Base-by-base conservation (phyloP, 2,888 invertebrate species). In the Trissonchulus sp. region DNA sequence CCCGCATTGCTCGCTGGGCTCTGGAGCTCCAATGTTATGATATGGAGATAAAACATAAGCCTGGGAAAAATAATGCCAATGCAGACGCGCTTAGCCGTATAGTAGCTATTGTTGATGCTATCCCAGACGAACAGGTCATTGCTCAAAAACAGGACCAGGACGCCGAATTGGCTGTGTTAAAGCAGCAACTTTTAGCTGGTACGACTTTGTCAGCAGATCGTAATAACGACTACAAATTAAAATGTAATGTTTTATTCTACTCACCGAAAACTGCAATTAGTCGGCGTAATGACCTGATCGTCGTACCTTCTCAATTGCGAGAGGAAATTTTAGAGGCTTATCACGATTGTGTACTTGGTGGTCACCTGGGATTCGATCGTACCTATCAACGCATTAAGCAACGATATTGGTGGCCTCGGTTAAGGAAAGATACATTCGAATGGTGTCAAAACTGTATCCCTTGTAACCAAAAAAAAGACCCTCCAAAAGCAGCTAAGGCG, bases 301-400 rank as follows among this genome's bases (percentile, higher is more conserved):
- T 73, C n/a, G 74, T 74, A 1, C 75, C 75, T n/a, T 1, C 8
- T 3, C 2, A 2, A 3, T 23, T 74, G 33, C 2, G 8, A 18
- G 2, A n/a, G 23, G 3, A 23, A 38, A 3, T 74, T 2, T n/a
- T 74, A 3, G 30, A 38, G 23, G 74, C 31, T 2, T 63, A 63
- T 74, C 76, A 79, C 62, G 75, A 74, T 34, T n/a, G 23, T 1
- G 72, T 74, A 33, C 74, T 74, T 18, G 74, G 75, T 28, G 80
- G 78, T 30, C 80, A 81, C 63, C 63, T 78, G 8, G 79, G 80
- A 0, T 23, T 68, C 3, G 74, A 77, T 0, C 79, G 78, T 35
- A 79, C 77, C 8, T 63, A 75, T 30, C 15, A 63, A 28, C 18
- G 72, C 37, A 63, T 79, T 8, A 33, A 74, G 23, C 60, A 37